Evolutionary conservation across 2,113 vertebrate genomes (phyloP).

Genomic region (Natator depressus): DNA sequence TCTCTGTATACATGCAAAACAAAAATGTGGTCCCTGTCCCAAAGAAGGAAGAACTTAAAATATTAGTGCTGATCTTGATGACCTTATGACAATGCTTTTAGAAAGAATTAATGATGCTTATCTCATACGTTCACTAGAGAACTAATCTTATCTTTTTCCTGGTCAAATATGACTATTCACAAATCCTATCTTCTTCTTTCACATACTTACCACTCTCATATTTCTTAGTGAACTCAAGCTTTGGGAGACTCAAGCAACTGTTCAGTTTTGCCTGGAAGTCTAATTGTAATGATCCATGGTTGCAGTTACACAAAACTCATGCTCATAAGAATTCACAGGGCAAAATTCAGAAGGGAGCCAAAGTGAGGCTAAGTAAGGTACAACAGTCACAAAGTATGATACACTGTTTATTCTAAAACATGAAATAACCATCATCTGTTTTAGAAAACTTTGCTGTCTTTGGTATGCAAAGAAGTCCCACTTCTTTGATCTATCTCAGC

Average conservation of each 20-base stretch:
- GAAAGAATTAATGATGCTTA: not conserved
- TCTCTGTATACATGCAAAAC: not conserved
- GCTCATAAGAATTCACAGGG: not conserved
- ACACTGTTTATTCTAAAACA: not conserved
- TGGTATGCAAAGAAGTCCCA: accelerated
- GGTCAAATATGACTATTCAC: not conserved
- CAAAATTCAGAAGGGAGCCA: not conserved
- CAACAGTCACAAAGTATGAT: not conserved
- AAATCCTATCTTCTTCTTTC: not conserved
- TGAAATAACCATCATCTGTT: not conserved
- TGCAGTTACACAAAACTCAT: not conserved
- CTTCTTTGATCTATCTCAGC: not conserved
- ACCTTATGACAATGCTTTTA: not conserved
- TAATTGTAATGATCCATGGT: not conserved
- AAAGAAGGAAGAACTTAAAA: not conserved
- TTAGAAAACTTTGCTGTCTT: not conserved
- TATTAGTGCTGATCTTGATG: not conserved
- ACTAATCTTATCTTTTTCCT: not conserved
- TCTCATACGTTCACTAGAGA: not conserved
- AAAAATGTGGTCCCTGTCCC: not conserved
- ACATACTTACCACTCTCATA: not conserved
- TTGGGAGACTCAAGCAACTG: not conserved
- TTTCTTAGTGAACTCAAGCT: not conserved
- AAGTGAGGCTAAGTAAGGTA: not conserved
- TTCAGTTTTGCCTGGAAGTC: not conserved